phyloP scores from a whole-genome alignment of 2,113 vertebrate genomes.

The Pitta sordida region DNA sequence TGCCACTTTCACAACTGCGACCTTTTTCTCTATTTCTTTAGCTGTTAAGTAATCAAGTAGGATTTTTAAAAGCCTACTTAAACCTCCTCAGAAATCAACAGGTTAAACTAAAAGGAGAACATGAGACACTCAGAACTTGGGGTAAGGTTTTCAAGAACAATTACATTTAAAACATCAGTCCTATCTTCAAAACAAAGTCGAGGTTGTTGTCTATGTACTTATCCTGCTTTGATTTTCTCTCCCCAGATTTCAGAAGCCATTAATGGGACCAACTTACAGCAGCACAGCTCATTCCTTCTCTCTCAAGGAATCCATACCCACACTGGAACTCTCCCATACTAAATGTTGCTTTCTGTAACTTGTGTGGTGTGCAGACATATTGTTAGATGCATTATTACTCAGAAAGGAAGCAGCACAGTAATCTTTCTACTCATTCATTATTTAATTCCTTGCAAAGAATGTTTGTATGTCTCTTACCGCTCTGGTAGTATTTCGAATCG shows the following conservation, averaged over 20 bases:
- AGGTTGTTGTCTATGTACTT: not conserved
- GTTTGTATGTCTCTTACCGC: conserved; percentile 79
- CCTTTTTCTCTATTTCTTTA: not conserved
- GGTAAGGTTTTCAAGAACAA: not conserved
- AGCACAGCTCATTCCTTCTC: not conserved
- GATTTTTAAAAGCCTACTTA: not conserved
- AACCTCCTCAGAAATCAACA: not conserved
- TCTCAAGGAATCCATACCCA: not conserved
- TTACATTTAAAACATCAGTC: not conserved
- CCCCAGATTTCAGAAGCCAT: not conserved
- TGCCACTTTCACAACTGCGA: not conserved
- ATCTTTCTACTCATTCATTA: not conserved
- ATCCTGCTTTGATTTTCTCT: not conserved
- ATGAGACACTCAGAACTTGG: not conserved
- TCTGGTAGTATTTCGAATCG: conserved; percentile 99
- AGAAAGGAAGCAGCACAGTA: not conserved
- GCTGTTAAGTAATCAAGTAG: not conserved
- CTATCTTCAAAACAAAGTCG: not conserved
- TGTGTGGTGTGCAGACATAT: not conserved
- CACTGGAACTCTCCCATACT: not conserved
- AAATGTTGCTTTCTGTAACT: not conserved
- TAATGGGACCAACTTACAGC: not conserved
- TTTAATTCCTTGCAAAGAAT: not conserved
- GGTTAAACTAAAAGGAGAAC: not conserved
- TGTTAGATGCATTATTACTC: not conserved